Conservation (phyloP, 2,113 vertebrate species). For the Mungos mungo region DNA sequence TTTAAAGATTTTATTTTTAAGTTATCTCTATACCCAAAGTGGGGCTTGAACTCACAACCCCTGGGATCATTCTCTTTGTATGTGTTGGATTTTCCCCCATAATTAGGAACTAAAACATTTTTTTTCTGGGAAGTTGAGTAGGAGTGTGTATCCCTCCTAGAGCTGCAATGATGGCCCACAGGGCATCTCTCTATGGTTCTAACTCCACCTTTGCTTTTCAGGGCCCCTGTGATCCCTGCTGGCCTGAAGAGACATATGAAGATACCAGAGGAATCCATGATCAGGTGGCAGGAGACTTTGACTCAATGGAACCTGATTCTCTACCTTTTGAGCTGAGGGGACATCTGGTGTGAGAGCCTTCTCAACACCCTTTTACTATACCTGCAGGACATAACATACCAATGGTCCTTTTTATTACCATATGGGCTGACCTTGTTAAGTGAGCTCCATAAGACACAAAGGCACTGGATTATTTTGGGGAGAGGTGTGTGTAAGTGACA, state of each 20-base stretch:
- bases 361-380: neutral
- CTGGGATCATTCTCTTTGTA: neutral
- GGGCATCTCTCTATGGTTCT: neutral
- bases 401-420: neutral
- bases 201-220: slow-evolving; percentile 19
- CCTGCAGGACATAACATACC: neutral
- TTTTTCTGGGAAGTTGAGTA: neutral
- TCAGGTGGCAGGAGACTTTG: slow-evolving; percentile 65
- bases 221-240: neutral
- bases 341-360: slow-evolving; percentile 85
- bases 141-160: neutral
- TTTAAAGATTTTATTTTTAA: no score
- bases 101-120: neutral
- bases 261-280: slow-evolving; percentile 70
- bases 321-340: slow-evolving; percentile 90
- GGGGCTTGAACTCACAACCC: no score
- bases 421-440: neutral
- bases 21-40: no score
- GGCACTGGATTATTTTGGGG: neutral
- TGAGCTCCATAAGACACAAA: neutral
- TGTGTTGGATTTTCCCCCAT: neutral
- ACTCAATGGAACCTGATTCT: slow-evolving; percentile 56
- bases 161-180: neutral
- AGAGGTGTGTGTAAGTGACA: neutral
- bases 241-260: slow-evolving; percentile 48